Conservation (phyloP, 1,140 invertebrate species). For the Lepeophtheirus salmonis region DNA sequence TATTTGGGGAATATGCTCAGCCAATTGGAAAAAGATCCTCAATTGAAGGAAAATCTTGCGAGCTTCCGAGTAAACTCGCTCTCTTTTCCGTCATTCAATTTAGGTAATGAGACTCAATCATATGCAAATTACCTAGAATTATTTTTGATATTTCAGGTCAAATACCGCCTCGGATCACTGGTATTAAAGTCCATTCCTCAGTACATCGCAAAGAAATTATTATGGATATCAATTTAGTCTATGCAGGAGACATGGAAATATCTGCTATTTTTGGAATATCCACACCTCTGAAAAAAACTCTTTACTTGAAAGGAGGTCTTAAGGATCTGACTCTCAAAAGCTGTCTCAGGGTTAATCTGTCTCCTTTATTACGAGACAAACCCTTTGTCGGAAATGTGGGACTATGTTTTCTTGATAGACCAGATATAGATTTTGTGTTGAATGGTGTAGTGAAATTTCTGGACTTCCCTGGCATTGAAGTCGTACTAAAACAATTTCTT, state of each 20-base stretch:
- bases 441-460: neutral
- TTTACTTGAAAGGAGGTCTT: neutral
- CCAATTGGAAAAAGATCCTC: neutral
- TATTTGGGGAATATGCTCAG: neutral
- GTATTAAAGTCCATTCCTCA: conserved; percentile 4
- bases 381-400: conserved; percentile 8
- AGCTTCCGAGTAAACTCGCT: neutral
- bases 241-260: neutral
- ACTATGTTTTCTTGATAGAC: conserved; percentile 10
- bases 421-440: conserved; percentile 10
- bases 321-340: neutral
- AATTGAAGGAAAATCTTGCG: neutral
- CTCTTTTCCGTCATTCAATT: neutral
- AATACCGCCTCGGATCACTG: conserved; percentile 10
- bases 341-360: neutral
- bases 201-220: conserved; percentile 12
- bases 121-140: neutral
- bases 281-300: neutral
- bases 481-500: conserved; percentile 3
- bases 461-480: conserved; percentile 6
- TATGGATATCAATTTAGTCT: conserved; percentile 1
- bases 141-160: neutral
- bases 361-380: neutral
- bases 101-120: neutral
- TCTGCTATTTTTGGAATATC: neutral